Base-by-base conservation (phyloP, 2,797 vertebrate species). In the Percopsis omiscomaycus region DNA sequence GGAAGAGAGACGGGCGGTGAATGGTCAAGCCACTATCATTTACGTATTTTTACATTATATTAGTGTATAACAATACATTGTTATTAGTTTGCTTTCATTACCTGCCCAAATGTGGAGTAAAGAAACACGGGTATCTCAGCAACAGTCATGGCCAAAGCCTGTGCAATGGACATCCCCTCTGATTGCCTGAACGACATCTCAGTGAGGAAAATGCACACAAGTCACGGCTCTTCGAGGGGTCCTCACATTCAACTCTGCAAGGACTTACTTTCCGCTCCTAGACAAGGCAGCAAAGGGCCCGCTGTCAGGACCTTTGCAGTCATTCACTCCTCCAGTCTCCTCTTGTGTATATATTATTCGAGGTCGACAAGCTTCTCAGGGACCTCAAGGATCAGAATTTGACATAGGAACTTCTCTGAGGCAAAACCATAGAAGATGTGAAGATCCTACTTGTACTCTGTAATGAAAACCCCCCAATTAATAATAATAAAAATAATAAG, bases 41-140 rank as follows among this genome's bases (percentile, higher is more conserved):
- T 1, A 22, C 22, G 1, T 22, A 22, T 22, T 22, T 22, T 22
- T 22, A 22, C 22, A 22, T 22, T 22, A 22, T 22, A 22, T 22
- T 22, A 22, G 22, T 22, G 22, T 22, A 22, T 22, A 22, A 22
- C 22, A 22, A 1, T 22, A 22, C 22, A 22, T 22, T 8, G 8
- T 8, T 37, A 37, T 37, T 37, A 37, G 32, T 37, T 37, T 37
- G 32, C 32, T 32, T n/a, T 48, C 16, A 42, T 88, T 92, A 98
- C 98, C 98, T 99, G 98, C 11, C 98, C 98, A 53, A 99, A 98
- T 0, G 97, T 96, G 0, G 97, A 98, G 73, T 98, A 99, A 10
- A 99, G 93, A 71, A 99, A 99, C 78, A 98, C 96, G 0, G 98
- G 98, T 77, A 99, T 99, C 92, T 99, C 98, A 0, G 98, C 98